phyloP scores from a whole-genome alignment of 2,797 vertebrate genomes.

The Philypnodon macrostomus region DNA sequence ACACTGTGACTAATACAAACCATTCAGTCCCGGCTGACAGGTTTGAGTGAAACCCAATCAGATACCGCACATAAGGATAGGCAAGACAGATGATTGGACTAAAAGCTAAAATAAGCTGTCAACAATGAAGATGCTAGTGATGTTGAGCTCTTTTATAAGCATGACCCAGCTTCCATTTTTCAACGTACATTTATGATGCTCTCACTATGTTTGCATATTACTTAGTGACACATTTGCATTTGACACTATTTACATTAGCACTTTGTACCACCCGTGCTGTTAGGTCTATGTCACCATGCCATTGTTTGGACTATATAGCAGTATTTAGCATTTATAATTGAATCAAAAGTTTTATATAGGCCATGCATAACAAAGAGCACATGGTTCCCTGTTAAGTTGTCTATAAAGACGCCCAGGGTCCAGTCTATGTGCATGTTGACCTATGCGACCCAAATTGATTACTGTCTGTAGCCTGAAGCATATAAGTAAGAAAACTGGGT shows the following conservation, averaged over 20 bases:
- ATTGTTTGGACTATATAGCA: no score
- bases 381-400: no score
- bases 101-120: conserved; percentile 48
- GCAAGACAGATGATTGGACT: conserved; percentile 26
- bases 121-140: no score
- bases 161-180: conserved; percentile 5
- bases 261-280: no score
- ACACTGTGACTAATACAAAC: neutral
- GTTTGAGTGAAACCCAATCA: conserved; percentile 13
- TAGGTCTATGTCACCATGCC: no score
- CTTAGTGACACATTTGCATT: conserved; percentile 21
- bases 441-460: conserved; percentile 3
- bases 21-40: conserved; percentile 5
- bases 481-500: neutral
- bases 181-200: neutral
- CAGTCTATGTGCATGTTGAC: neutral
- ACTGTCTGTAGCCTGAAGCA: neutral
- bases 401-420: neutral
- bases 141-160: conserved; percentile 45
- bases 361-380: neutral
- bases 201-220: conserved; percentile 35
- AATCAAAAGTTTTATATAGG: no score
- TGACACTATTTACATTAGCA: neutral
- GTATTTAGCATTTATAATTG: no score
- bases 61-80: neutral